Conservation (phyloP, 1,140 invertebrate genomes). For the Druon quercuslanigerum region DNA sequence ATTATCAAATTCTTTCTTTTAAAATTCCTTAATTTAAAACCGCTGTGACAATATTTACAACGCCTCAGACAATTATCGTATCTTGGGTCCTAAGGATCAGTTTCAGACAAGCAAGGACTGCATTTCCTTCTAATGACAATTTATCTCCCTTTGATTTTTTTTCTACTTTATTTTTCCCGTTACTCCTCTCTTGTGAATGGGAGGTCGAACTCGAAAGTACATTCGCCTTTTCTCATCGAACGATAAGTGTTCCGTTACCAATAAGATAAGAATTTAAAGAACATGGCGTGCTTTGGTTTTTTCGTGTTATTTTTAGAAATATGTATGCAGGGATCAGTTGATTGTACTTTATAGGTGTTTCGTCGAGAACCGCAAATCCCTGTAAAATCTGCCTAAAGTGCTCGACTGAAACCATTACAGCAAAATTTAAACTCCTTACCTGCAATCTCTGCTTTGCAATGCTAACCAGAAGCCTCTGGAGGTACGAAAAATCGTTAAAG, state of each 20-base stretch:
- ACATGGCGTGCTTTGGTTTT: slow-evolving; percentile 6
- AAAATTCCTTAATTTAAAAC: too few relatives aligned
- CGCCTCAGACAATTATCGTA: too few relatives aligned
- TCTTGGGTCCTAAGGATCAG: too few relatives aligned
- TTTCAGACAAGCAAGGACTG: not conserved
- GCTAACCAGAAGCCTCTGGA: slow-evolving; percentile 39
- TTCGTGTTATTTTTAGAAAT: slow-evolving; percentile 13
- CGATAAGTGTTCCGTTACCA: slow-evolving; percentile 21
- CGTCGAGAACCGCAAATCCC: slow-evolving; percentile 31
- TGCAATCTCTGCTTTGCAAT: slow-evolving; percentile 42
- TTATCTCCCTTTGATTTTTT: not conserved
- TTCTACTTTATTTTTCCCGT: not conserved
- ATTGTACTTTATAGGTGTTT: slow-evolving; percentile 25
- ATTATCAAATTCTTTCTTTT: too few relatives aligned
- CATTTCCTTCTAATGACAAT: not conserved
- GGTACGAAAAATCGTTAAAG: slow-evolving; percentile 34
- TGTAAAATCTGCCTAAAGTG: slow-evolving; percentile 39
- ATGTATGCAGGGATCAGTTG: slow-evolving; percentile 9
- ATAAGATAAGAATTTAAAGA: slow-evolving; percentile 18
- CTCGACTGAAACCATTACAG: slow-evolving; percentile 39
- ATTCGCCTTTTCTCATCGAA: slow-evolving; percentile 10
- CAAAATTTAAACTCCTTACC: slow-evolving; percentile 37
- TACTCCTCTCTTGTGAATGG: slow-evolving; percentile 8
- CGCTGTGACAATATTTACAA: too few relatives aligned
- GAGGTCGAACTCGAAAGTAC: not conserved